phyloP scores from a whole-genome alignment of 1,140 invertebrate genomes.

The Zaprionus gabonicus region DNA sequence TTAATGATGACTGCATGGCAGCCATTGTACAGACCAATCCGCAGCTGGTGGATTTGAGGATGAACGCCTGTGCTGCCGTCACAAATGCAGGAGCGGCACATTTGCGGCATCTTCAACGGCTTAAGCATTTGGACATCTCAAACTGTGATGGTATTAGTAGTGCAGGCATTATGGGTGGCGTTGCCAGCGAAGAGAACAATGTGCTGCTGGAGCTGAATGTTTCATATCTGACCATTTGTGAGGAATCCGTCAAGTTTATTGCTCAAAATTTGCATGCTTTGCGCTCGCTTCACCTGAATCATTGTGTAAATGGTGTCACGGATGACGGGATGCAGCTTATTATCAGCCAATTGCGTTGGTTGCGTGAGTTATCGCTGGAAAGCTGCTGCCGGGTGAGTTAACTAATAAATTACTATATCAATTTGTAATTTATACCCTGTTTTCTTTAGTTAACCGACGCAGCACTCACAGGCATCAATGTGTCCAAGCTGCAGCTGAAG shows the following conservation, averaged over 20 bases:
- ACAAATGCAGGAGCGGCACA: slow-evolving; percentile 87
- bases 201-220: slow-evolving; percentile 86
- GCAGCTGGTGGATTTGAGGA: slow-evolving; percentile 86
- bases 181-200: slow-evolving; percentile 85
- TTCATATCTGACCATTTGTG: slow-evolving; percentile 87
- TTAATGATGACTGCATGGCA: slow-evolving; percentile 87
- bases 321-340: slow-evolving; percentile 88
- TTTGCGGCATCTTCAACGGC: slow-evolving; percentile 85
- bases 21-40: slow-evolving; percentile 86
- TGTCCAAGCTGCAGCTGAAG: slow-evolving; percentile 76
- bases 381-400: slow-evolving; percentile 87
- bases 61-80: slow-evolving; percentile 87
- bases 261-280: slow-evolving; percentile 86
- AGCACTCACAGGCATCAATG: slow-evolving; percentile 88
- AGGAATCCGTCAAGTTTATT: slow-evolving; percentile 86
- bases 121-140: slow-evolving; percentile 88
- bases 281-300: slow-evolving; percentile 87
- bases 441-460: slow-evolving; percentile 85
- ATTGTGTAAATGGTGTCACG: slow-evolving; percentile 88
- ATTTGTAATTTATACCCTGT: neutral
- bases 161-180: slow-evolving; percentile 86
- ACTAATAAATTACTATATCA: neutral
- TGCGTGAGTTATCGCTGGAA: slow-evolving; percentile 87
- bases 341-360: slow-evolving; percentile 87
- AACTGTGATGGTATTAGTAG: slow-evolving; percentile 88